Evolutionary conservation across 2,113 vertebrate species (phyloP).

Genomic region (Symphodus melops): DNA sequence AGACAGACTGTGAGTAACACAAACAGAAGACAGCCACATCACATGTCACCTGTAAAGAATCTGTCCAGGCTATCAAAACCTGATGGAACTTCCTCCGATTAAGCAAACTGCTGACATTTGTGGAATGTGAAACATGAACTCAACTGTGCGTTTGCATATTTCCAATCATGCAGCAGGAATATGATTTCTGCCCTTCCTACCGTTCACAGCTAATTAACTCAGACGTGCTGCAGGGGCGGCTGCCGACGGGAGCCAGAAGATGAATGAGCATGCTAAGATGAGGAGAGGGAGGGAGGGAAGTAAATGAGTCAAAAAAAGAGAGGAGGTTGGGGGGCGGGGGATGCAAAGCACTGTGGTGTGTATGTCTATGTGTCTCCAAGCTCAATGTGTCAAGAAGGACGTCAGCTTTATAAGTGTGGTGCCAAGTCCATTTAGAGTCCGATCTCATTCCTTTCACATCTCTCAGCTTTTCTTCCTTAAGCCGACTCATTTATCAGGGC

Average conservation of each 20-base stretch:
- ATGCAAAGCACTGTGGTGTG: constrained; percentile 10
- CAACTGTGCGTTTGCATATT: constrained; percentile 12
- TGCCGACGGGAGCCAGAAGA: constrained; percentile 50
- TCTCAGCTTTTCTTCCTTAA: constrained; percentile 15
- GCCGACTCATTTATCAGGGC: constrained; percentile 3
- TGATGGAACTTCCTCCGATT: not conserved
- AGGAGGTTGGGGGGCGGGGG: not conserved
- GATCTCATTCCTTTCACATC: constrained; percentile 26
- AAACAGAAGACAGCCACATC: constrained; percentile 3
- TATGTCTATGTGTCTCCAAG: constrained; percentile 27
- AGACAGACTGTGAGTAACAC: constrained; percentile 5
- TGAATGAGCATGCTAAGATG: constrained; percentile 41
- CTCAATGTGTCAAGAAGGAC: constrained; percentile 33
- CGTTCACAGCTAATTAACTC: constrained; percentile 60
- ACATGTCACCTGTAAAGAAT: constrained; percentile 12
- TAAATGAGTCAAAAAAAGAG: constrained; percentile 11
- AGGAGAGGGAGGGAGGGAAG: constrained; percentile 29
- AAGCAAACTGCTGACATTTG: constrained; percentile 4
- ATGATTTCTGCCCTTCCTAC: constrained; percentile 2
- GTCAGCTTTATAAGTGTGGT: constrained; percentile 29
- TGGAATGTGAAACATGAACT: constrained; percentile 18
- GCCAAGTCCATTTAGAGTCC: constrained; percentile 38
- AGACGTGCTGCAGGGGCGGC: constrained; percentile 30
- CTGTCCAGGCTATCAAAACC: constrained; percentile 8
- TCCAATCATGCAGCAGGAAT: constrained; percentile 9